phyloP scores from a whole-genome alignment of 2,888 invertebrate species.

The Brenthis ino region DNA sequence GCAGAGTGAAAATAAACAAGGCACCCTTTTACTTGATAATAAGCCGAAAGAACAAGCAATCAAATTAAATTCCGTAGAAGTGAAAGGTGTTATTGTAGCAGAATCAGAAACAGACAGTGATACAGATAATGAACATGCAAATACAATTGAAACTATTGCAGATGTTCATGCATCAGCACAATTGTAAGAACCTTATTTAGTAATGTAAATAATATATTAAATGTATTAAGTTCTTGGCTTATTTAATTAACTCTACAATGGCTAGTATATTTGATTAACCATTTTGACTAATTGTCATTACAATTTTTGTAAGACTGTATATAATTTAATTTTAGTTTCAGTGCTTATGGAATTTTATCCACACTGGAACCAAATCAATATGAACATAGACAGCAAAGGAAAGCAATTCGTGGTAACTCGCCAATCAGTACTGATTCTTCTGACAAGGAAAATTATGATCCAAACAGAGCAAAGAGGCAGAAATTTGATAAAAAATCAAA shows the following conservation, averaged over 20 bases:
- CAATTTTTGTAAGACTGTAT: slow-evolving; percentile 6
- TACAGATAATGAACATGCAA: slow-evolving; percentile 47
- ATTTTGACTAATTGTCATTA: slow-evolving; percentile 15
- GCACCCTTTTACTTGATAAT: background rate
- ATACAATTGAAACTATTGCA: slow-evolving; percentile 55
- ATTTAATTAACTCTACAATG: no score
- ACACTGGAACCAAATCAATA: slow-evolving; percentile 50
- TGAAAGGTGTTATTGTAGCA: slow-evolving; percentile 51
- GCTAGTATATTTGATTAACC: background rate
- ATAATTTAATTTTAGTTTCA: slow-evolving; percentile 46
- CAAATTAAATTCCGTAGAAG: background rate
- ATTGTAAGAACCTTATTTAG: slow-evolving; percentile 51
- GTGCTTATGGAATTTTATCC: slow-evolving; percentile 54
- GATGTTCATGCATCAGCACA: slow-evolving; percentile 59
- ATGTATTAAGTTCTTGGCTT: no score
- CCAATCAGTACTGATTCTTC: slow-evolving; percentile 72
- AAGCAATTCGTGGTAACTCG: slow-evolving; percentile 54
- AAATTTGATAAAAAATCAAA: slow-evolving; percentile 41
- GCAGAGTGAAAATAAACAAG: no score
- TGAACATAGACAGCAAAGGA: slow-evolving; percentile 44
- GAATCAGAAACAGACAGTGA: slow-evolving; percentile 64
- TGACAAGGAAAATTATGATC: slow-evolving; percentile 74
- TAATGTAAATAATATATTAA: background rate
- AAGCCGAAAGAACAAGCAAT: background rate
- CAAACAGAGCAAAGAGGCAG: slow-evolving; percentile 57